Base-by-base conservation (phyloP, 2,797 vertebrate genomes). In the Danio aesculapii region DNA sequence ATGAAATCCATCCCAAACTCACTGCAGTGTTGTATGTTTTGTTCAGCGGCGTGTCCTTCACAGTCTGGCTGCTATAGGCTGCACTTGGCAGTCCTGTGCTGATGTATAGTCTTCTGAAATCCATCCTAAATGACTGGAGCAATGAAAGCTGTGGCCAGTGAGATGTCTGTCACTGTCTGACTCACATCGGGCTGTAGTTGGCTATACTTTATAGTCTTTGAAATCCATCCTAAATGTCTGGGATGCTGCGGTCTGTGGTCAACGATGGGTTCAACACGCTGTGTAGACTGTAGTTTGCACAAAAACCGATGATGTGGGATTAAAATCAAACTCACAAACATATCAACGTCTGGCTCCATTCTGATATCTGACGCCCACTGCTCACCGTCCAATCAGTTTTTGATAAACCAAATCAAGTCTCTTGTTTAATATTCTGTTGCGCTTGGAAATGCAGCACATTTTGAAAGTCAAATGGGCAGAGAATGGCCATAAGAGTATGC, bases 331-430 rank as follows among this genome's bases (percentile, higher is more conserved):
- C 43, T 66, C 63, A 11, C 39, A 43, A 43, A 70, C 68, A 1
- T n/a, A 58, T 73, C 17, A 52, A 58, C 17, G 17, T 6, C 70
- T 72, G 70, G 70, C 70, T 72, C 41, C 12, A 19, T 39, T 47
- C 14, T 39, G 19, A 47, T 53, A 44, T 76, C 44, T 0, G 17
- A 64, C n/a, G 8, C 47, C 21, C 39, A 53, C 47, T 64, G 21
- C 39, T 77, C n/a, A 13, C 13, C 12, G 8, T n/a, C 52, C 75
- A 67, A 58, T 77, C 62, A 46, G 11, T 47, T 46, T 9, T 41
- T 47, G 50, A 53, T 43, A 46, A 30, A 76, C 7, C 63, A 76
- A 66, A 55, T 66, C 30, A 66, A 66, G 47, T 6, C 47, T 71
- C 16, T 55, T 71, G 50, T 19, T 55, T 30, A 71, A 71, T 55